phyloP scores from a whole-genome alignment of 2,797 vertebrate species.

The Cygnus olor region DNA sequence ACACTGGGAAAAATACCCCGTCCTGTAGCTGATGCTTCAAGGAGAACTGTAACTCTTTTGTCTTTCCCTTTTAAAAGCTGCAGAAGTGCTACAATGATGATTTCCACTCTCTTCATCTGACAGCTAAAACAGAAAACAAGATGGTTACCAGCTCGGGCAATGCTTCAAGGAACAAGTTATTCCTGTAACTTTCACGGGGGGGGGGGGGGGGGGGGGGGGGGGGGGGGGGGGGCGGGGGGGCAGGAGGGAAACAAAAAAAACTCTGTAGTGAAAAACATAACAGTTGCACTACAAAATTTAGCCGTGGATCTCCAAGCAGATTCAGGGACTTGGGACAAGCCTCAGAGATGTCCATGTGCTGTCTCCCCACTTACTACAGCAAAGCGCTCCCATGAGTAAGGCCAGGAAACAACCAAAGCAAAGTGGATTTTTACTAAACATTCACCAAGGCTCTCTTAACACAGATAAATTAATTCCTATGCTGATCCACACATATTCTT shows the following conservation, averaged over 20 bases:
- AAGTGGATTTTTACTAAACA: neutral
- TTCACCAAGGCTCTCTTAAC: neutral
- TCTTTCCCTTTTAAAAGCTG: slow-evolving; percentile 28
- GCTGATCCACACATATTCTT: neutral
- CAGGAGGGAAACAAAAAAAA: neutral
- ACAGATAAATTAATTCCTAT: neutral
- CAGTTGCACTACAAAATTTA: neutral
- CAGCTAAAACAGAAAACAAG: slow-evolving; percentile 15
- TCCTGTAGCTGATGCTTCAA: neutral
- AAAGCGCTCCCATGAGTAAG: neutral
- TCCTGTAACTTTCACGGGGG: neutral
- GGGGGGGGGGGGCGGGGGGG: too few relatives aligned
- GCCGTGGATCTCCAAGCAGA: neutral
- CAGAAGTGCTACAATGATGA: neutral
- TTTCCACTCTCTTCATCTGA: slow-evolving; percentile 1
- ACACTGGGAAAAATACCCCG: neutral
- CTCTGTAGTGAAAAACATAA: neutral
- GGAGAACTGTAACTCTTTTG: neutral
- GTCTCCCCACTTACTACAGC: fast-evolving
- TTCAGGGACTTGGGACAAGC: neutral
- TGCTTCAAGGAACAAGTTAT: neutral
- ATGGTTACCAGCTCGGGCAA: neutral
- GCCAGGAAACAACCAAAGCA: neutral
- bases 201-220: too few relatives aligned
- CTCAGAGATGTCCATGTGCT: neutral